Evolutionary conservation across 2,888 invertebrate genomes (phyloP), one percentile per base, ranked within the genome.

Genomic region (Pachliopta kotzebuea): DNA sequence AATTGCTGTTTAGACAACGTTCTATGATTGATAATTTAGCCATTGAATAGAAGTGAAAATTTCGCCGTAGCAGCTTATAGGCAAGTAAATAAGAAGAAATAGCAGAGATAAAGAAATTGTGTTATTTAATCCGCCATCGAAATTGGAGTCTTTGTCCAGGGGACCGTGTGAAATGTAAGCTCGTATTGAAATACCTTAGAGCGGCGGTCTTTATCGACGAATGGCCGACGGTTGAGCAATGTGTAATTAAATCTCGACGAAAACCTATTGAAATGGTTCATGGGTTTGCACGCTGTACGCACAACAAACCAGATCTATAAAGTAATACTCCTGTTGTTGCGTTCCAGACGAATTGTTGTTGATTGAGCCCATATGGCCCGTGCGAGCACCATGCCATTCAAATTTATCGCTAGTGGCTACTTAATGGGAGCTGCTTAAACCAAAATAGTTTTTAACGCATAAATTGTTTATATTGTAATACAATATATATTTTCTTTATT

Each of bases 161-260:
- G 72, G 70, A 77, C 70, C 79, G 79, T 81, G 80, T 77, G 81
- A 84, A 83, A 78, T 78, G 72, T 67, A 68, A 70, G 69, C 64
- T 72, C 64, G 71, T 73, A 79, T 79, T 76, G 75, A 70, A n/a
- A 73, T 71, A 68, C 69, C 66, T 67, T 61, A 63, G 60, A 66
- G 64, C 60, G 67, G 65, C 66, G 45, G 57, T 65, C 58, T 73
- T 61, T 72, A 73, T 76, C 75, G 76, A 74, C 70, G 72, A 72
- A 69, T 75, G 69, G 71, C 69, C 68, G 67, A 70, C 23, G 20
- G 66, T 72, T 71, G 72, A 63, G 72, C 71, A 73, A 74, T 68
- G 67, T 70, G 72, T 74, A 67, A 70, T 59, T 70, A 70, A 73
- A 72, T 68, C 42, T 53, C 26, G 26, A 56, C 45, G 29, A 53